These are phyloP conservation scores for Drosophila eugracilis DNA, from an alignment of 1,140 invertebrate genomes.

Conservation along the genomic window DNA sequence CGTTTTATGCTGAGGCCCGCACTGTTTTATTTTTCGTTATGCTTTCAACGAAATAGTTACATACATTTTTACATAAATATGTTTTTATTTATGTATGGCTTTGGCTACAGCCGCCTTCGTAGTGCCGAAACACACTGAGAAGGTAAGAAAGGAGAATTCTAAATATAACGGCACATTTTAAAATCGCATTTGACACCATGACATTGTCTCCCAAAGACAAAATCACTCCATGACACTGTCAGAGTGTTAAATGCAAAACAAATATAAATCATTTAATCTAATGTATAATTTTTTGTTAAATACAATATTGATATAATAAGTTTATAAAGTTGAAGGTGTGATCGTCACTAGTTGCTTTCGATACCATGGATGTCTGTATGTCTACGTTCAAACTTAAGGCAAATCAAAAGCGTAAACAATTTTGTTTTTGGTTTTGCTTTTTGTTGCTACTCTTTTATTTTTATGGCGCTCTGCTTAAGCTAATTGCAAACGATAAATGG, in stretches of 20 bases:
- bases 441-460: conserved; percentile 56
- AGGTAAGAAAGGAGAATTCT: too few relatives aligned
- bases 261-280: too few relatives aligned
- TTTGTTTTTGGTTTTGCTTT: conserved; percentile 60
- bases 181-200: too few relatives aligned
- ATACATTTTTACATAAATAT: background rate
- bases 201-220: too few relatives aligned
- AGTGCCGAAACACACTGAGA: background rate
- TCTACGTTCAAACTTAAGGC: conserved; percentile 28
- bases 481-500: conserved; percentile 69
- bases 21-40: conserved; percentile 27
- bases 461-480: conserved; percentile 60
- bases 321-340: too few relatives aligned
- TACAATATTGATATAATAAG: too few relatives aligned
- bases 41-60: conserved; percentile 9
- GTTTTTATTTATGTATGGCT: background rate
- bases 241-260: too few relatives aligned
- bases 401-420: conserved; percentile 74
- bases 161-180: too few relatives aligned
- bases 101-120: background rate
- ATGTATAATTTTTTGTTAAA: too few relatives aligned
- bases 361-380: conserved; percentile 1
- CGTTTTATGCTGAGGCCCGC: conserved; percentile 17
- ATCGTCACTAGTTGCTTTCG: background rate
- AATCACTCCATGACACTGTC: too few relatives aligned